Evolutionary conservation across 2,797 vertebrate species (phyloP).

Genomic region (Enteromius mattozi): DNA sequence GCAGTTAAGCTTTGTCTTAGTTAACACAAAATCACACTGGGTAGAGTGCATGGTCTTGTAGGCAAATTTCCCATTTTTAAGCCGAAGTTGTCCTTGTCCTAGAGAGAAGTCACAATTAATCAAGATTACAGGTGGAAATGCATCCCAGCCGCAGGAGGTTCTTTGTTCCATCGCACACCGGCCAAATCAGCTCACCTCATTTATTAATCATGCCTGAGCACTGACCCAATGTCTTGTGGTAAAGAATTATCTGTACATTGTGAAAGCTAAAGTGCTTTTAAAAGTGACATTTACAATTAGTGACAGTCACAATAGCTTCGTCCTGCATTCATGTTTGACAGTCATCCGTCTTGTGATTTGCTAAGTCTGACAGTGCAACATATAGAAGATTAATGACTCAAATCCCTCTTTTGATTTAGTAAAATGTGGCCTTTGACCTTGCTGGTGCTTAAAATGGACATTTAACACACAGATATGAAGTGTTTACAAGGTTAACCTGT

Average conservation of each 20-base stretch:
- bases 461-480: background rate
- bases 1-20: background rate
- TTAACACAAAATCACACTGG: constrained; percentile 15
- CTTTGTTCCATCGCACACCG: background rate
- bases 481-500: constrained; percentile 34
- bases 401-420: background rate
- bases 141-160: constrained; percentile 4
- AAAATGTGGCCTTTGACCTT: background rate
- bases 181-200: background rate
- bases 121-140: constrained; percentile 32
- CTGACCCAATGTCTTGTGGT: background rate
- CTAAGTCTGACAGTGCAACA: background rate
- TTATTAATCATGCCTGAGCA: background rate
- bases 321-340: background rate
- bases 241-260: background rate
- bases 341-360: background rate
- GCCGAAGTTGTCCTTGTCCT: constrained; percentile 32
- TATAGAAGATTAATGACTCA: background rate
- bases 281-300: background rate
- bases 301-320: background rate
- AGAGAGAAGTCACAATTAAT: constrained; percentile 45
- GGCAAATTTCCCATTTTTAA: constrained; percentile 21
- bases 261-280: constrained; percentile 1
- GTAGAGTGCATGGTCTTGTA: background rate
- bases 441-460: background rate